phyloP scores from a whole-genome alignment of 1,140 invertebrate genomes.

The Yoshiicerus persimilis region DNA sequence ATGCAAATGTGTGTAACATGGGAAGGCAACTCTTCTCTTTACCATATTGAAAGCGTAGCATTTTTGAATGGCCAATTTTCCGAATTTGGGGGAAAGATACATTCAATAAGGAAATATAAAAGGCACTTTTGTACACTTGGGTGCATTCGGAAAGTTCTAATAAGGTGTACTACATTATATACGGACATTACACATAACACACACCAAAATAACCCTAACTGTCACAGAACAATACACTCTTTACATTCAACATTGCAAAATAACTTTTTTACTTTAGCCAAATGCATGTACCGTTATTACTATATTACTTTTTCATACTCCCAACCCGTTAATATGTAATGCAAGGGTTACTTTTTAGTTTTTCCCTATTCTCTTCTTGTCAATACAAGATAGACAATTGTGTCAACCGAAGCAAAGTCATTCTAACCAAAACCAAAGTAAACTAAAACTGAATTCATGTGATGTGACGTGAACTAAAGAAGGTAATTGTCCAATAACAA shows the following conservation, averaged over 20 bases:
- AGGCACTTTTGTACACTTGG: neutral
- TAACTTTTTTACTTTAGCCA: neutral
- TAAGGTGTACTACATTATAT: neutral
- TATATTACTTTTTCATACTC: neutral
- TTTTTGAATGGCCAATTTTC: neutral
- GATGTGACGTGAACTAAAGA: neutral
- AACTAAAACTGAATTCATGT: neutral
- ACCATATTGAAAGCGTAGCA: neutral
- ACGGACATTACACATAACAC: neutral
- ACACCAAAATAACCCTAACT: neutral
- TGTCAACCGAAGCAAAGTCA: neutral
- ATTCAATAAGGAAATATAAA: constrained; percentile 7
- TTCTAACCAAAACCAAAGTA: neutral
- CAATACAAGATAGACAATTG: neutral
- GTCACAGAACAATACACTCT: neutral
- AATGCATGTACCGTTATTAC: neutral
- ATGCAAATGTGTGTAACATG: neutral
- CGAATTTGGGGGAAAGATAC: neutral
- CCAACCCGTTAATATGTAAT: neutral
- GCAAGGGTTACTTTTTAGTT: neutral
- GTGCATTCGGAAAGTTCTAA: neutral
- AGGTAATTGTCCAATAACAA: neutral
- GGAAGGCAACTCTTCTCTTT: neutral
- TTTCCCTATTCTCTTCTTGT: no score
- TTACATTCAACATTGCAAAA: no score